phyloP scores from a whole-genome alignment of 1,140 invertebrate species.

The Oryctes rhinoceros region DNA sequence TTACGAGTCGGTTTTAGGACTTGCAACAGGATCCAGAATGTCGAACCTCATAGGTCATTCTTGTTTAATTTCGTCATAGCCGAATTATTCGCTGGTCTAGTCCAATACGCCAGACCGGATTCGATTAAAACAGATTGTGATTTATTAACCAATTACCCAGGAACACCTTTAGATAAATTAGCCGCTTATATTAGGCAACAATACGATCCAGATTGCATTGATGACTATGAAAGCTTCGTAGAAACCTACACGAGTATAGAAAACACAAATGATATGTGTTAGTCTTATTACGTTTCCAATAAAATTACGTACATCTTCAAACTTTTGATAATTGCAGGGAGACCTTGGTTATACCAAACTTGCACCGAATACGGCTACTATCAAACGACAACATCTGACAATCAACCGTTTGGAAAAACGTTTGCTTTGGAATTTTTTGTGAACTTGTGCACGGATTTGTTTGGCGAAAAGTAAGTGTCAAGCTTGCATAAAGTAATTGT shows the following conservation, averaged over 20 bases:
- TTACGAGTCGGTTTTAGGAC: constrained; percentile 50
- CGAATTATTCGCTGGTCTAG: constrained; percentile 59
- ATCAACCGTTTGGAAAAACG: constrained; percentile 67
- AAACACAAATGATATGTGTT: constrained; percentile 38
- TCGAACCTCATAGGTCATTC: constrained; percentile 57
- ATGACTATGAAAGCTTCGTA: constrained; percentile 39
- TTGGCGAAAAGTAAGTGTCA: constrained; percentile 37
- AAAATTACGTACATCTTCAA: background rate
- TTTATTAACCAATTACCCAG: constrained; percentile 54
- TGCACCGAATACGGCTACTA: constrained; percentile 43
- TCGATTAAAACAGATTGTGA: constrained; percentile 56
- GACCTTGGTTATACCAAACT: constrained; percentile 40
- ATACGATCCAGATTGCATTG: constrained; percentile 34
- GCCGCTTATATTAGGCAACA: constrained; percentile 20
- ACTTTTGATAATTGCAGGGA: background rate
- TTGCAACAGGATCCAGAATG: constrained; percentile 56
- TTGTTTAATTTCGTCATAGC: constrained; percentile 60
- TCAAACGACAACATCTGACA: constrained; percentile 11
- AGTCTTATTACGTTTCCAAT: background rate
- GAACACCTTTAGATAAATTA: constrained; percentile 50
- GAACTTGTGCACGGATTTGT: constrained; percentile 69
- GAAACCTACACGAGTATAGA: background rate
- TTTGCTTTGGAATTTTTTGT: constrained; percentile 52
- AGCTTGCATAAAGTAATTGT: background rate
- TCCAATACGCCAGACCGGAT: constrained; percentile 58